Evolutionary conservation across 1,140 invertebrate species (phyloP).

Genomic region (Drosophila tristis): DNA sequence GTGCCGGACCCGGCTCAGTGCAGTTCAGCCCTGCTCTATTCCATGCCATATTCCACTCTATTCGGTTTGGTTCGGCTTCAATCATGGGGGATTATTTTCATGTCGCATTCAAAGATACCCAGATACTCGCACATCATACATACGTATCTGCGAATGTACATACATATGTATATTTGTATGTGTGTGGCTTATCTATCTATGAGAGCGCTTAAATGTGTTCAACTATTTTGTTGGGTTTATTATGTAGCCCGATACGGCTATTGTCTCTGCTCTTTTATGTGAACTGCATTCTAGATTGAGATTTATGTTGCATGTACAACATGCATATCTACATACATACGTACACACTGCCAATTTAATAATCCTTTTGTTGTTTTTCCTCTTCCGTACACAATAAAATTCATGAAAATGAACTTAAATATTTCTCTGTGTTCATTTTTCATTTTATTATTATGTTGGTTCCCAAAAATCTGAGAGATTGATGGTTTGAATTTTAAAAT

Average conservation of each 20-base stretch:
- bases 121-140: slow-evolving; percentile 24
- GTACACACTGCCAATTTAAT: slow-evolving; percentile 11
- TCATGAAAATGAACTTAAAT: no score
- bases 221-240: slow-evolving; percentile 45
- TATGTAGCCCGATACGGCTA: slow-evolving; percentile 23
- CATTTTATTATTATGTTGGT: no score
- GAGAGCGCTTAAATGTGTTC: slow-evolving; percentile 20
- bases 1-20: slow-evolving; percentile 43
- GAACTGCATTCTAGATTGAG: slow-evolving; percentile 71
- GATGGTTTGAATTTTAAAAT: no score
- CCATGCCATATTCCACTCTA: not conserved
- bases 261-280: slow-evolving; percentile 31
- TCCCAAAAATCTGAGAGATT: no score
- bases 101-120: slow-evolving; percentile 28
- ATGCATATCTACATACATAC: not conserved
- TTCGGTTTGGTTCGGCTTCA: slow-evolving; percentile 27
- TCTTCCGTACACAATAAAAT: no score
- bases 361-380: no score
- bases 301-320: slow-evolving; percentile 62
- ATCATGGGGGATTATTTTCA: slow-evolving; percentile 64
- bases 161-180: not conserved
- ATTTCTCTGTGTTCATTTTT: no score
- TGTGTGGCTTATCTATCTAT: slow-evolving; percentile 26
- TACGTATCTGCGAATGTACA: not conserved
- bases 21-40: slow-evolving; percentile 29